Conservation (phyloP, 2,888 invertebrate species). For the Trichopria drosophilae region DNA sequence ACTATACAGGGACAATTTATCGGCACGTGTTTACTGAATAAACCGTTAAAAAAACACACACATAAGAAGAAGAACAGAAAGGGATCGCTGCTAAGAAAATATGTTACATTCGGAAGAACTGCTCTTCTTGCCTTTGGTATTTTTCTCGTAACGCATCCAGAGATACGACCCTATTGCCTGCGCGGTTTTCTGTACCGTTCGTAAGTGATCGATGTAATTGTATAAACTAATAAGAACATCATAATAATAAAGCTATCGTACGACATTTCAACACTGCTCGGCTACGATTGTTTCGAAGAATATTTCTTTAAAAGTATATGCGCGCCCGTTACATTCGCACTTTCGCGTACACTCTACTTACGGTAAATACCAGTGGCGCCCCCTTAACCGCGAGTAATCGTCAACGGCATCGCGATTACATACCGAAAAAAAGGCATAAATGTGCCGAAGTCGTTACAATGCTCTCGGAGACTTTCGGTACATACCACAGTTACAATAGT, state of each 20-base stretch:
- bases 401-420: no score
- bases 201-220: constrained; percentile 35
- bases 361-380: no score
- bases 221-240: constrained; percentile 40
- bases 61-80: constrained; percentile 32
- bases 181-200: constrained; percentile 36
- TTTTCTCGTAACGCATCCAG: constrained; percentile 50
- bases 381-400: no score
- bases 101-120: constrained; percentile 41
- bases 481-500: no score
- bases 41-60: constrained; percentile 13
- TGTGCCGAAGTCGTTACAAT: no score
- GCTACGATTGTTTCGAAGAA: no score
- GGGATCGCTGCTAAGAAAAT: constrained; percentile 35
- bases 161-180: constrained; percentile 35
- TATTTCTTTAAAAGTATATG: constrained; percentile 27
- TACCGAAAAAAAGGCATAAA: no score
- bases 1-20: constrained; percentile 40
- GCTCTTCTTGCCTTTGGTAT: constrained; percentile 50
- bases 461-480: no score
- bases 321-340: constrained; percentile 15
- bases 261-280: no score
- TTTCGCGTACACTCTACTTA: no score
- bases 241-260: constrained; percentile 38
- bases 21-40: constrained; percentile 24